phyloP scores from a whole-genome alignment of 2,888 invertebrate genomes.

The Drosophila neotestacea region DNA sequence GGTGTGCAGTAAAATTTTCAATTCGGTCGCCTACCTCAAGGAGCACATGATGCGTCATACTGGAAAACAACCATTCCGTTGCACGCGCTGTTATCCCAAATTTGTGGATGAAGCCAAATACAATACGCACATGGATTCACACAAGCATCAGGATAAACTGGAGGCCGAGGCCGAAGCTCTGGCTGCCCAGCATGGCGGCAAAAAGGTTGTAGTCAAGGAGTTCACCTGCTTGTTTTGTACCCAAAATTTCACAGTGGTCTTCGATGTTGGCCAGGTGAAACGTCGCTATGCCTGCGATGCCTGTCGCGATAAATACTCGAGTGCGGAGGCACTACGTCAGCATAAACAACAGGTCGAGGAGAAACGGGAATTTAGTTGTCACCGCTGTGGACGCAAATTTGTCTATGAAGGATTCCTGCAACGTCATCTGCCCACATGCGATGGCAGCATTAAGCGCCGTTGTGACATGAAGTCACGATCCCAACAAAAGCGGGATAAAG shows the following conservation, averaged over 20 bases:
- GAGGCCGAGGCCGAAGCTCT: constrained; percentile 82
- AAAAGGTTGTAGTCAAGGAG: constrained; percentile 84
- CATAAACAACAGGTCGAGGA: constrained; percentile 84
- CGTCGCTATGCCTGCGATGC: constrained; percentile 84
- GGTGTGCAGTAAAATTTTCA: constrained; percentile 84
- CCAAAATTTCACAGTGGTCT: constrained; percentile 84
- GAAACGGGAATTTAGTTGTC: constrained; percentile 84
- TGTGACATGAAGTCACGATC: constrained; percentile 80
- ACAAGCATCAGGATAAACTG: constrained; percentile 83
- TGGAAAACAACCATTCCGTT: constrained; percentile 84
- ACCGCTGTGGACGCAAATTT: constrained; percentile 84
- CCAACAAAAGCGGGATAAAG: background rate
- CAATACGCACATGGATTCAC: constrained; percentile 83
- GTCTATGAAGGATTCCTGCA: constrained; percentile 85
- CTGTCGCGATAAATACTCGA: constrained; percentile 84
- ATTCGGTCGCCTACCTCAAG: constrained; percentile 84
- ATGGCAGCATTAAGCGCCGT: constrained; percentile 84
- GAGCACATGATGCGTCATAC: constrained; percentile 85
- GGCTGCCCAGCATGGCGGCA: constrained; percentile 79
- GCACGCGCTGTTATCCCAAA: constrained; percentile 84
- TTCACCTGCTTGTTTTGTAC: constrained; percentile 84
- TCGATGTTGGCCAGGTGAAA: constrained; percentile 84
- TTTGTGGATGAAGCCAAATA: constrained; percentile 83
- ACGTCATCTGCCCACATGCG: constrained; percentile 84
- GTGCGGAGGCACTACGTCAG: constrained; percentile 83